These are phyloP conservation scores for Nibea coibor DNA, from an alignment of 2,113 vertebrate species.

Conservation along the genomic window DNA sequence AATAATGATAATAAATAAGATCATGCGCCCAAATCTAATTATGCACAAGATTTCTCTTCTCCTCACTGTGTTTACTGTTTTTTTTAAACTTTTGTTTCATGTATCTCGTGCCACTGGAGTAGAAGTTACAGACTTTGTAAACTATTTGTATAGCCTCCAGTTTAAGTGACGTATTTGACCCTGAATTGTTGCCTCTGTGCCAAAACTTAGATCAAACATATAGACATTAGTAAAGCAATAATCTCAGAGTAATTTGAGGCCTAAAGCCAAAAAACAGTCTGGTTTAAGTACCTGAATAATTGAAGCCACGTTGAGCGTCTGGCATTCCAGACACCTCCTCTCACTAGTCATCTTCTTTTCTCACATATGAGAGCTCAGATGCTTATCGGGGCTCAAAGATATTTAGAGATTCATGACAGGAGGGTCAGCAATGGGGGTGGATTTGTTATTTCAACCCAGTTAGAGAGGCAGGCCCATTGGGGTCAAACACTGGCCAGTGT, in stretches of 20 bases:
- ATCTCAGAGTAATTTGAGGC: slow-evolving; percentile 63
- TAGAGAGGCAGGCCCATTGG: slow-evolving; percentile 53
- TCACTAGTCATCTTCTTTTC: slow-evolving; percentile 43
- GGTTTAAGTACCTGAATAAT: slow-evolving; percentile 61
- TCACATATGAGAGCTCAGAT: slow-evolving; percentile 57
- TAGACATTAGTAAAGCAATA: slow-evolving; percentile 45
- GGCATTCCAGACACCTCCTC: slow-evolving; percentile 35
- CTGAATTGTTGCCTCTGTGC: slow-evolving; percentile 44
- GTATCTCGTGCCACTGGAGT: not conserved
- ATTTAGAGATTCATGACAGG: slow-evolving; percentile 61
- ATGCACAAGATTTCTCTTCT: too few species aligned
- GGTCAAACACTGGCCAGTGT: slow-evolving; percentile 69
- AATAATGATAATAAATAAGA: not conserved
- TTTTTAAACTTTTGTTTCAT: not conserved
- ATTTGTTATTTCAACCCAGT: slow-evolving; percentile 77
- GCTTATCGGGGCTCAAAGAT: slow-evolving; percentile 64
- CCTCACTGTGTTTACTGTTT: not conserved
- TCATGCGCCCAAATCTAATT: not conserved
- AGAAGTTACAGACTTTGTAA: slow-evolving; percentile 3
- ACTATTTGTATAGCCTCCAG: not conserved
- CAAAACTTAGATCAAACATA: slow-evolving; percentile 46
- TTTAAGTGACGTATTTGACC: slow-evolving; percentile 29
- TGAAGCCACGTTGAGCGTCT: slow-evolving; percentile 63
- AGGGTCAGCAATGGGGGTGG: slow-evolving; percentile 55
- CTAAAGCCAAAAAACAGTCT: slow-evolving; percentile 48